Evolutionary conservation across 2,113 vertebrate genomes (phyloP).

Genomic region (Mesoclemmys tuberculata): DNA sequence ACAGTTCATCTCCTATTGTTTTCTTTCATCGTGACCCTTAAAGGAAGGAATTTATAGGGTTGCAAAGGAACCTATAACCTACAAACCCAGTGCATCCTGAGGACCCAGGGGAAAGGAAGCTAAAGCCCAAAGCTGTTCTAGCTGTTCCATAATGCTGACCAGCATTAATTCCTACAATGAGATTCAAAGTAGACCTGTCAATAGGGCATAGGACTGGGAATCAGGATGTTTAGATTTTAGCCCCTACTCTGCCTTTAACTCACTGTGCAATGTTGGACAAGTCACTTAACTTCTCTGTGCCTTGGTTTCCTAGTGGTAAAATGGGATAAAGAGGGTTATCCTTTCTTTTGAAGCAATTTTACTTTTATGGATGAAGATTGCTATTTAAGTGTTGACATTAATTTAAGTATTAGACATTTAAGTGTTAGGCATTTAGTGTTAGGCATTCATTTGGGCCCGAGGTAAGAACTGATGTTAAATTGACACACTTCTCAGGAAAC

Average conservation of each 20-base stretch:
- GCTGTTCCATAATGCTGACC: neutral
- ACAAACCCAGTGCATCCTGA: neutral
- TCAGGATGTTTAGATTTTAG: neutral
- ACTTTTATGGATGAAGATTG: neutral
- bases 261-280: neutral
- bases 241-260: neutral
- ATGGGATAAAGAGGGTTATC: neutral
- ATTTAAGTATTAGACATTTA: neutral
- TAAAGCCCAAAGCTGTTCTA: fast-evolving
- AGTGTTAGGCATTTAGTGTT: neutral
- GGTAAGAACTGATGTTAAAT: too few species aligned
- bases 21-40: neutral
- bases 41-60: neutral
- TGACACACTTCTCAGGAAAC: neutral
- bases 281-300: neutral
- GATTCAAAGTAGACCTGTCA: neutral
- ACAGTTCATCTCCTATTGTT: neutral
- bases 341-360: neutral
- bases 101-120: neutral
- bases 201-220: neutral
- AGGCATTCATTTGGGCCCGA: neutral
- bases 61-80: neutral
- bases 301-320: neutral
- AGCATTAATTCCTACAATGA: neutral
- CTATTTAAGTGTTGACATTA: neutral